These are phyloP conservation scores for Lithophane semibrunnea DNA, from an alignment of 2,888 invertebrate genomes.

Conservation along the genomic window DNA sequence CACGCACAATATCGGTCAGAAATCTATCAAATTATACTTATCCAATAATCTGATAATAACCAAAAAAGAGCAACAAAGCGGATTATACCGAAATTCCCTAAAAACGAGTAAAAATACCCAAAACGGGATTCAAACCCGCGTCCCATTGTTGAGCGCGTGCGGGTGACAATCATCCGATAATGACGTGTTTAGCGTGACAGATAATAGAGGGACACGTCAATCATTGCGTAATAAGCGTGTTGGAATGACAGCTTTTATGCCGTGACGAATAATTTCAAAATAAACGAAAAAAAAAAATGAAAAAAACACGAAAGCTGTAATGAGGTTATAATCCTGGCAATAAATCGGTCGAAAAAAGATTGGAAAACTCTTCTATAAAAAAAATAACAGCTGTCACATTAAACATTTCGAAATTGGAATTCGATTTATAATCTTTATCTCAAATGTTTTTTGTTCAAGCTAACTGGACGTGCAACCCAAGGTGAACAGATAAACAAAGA, in stretches of 20 bases:
- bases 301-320: conserved; percentile 27
- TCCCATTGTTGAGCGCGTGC: conserved; percentile 66
- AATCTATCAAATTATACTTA: conserved; percentile 61
- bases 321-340: conserved; percentile 35
- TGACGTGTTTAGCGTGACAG: conserved; percentile 70
- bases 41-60: conserved; percentile 63
- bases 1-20: conserved; percentile 51
- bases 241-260: conserved; percentile 49
- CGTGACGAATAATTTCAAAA: conserved; percentile 16
- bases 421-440: conserved; percentile 6
- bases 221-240: conserved; percentile 69
- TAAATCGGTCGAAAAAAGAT: conserved; percentile 15
- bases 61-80: conserved; percentile 67
- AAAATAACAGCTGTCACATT: conserved; percentile 38
- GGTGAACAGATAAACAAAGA: background rate
- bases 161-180: conserved; percentile 76
- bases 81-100: conserved; percentile 73
- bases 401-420: conserved; percentile 41
- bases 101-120: conserved; percentile 74
- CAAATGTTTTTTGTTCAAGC: background rate
- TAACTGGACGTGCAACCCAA: background rate
- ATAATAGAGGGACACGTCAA: conserved; percentile 72
- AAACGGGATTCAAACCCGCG: conserved; percentile 65
- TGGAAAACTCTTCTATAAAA: conserved; percentile 3
- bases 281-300: background rate